Evolutionary conservation across 2,113 vertebrate species (phyloP), one percentile per base, ranked within the genome.

Genomic region (Hemiscyllium ocellatum): DNA sequence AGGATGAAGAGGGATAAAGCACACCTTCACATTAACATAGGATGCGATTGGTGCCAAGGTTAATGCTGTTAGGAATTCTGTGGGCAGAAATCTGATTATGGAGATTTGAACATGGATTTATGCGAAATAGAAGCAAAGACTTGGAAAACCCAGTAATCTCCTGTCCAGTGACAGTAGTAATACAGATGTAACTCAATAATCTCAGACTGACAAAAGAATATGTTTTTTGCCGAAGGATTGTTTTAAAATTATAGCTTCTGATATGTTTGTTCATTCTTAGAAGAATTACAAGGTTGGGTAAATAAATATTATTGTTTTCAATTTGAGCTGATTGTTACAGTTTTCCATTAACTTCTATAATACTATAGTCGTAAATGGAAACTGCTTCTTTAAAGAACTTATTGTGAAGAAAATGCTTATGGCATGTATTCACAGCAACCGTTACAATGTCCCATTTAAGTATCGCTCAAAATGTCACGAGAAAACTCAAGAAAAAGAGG

Each of bases 281-380:
- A 65, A 61, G 52, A 90, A 61, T 52, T 76, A 33, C 24, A 50
- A 8, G 47, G 24, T 76, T 95, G 37, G 52, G 52, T 50, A 95
- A 72, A 70, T 70, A 95, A 94, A 94, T 90, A 94, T 37, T 94
- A 29, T 72, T 26, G 22, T 72, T 72, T 70, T 52, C 47, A 95
- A 76, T 76, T 61, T 52, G 61, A 68, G 4, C 20, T 94, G 66
- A 2, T 37, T 70, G 37, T 70, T 94, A 6, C 91, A 42, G 20
- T 70, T 68, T 68, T 94, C 20, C 13, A 61, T 66, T 37, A 93
- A 93, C 56, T 66, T 47, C 37, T 5, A 13, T 47, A 94, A 72
- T 50, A 69, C 68, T 50, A 26, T 50, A 47, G 24, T 24, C 50
- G 12, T 95, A 42, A 24, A 66, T 47, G 20, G 33, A 68, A 95